These are phyloP conservation scores for Tychaedon coryphoeus DNA, from an alignment of 2,113 vertebrate genomes.

Conservation along the genomic window DNA sequence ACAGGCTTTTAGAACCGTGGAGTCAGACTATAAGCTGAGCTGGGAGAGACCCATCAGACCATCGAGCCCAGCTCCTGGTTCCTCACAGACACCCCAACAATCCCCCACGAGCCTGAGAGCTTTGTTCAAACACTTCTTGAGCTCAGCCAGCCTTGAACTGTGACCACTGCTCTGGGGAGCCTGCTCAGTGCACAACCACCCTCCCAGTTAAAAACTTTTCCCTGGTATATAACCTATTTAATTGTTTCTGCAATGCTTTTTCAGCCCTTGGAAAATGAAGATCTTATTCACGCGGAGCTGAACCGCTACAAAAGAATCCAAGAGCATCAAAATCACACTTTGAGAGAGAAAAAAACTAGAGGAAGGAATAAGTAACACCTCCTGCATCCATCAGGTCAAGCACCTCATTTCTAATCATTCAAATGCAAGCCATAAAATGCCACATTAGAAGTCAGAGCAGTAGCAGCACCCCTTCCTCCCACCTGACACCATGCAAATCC, in stretches of 20 bases:
- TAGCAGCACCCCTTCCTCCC: not conserved
- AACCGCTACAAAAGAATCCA: not conserved
- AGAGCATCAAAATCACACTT: not conserved
- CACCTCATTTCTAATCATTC: not conserved
- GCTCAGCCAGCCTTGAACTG: not conserved
- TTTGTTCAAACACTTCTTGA: accelerated
- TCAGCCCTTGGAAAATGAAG: not conserved
- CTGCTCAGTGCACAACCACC: not conserved
- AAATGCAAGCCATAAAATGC: not conserved
- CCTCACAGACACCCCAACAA: not conserved
- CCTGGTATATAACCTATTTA: not conserved
- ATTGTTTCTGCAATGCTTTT: not conserved
- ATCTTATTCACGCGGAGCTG: not conserved
- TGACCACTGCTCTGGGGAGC: not conserved
- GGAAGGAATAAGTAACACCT: not conserved
- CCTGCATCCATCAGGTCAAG: not conserved
- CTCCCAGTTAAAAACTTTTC: not conserved
- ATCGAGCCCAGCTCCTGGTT: accelerated
- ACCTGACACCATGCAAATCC: not conserved
- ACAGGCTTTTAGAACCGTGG: not conserved
- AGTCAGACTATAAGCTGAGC: not conserved
- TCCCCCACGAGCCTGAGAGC: not conserved
- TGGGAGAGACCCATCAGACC: not conserved
- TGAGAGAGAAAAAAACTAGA: not conserved
- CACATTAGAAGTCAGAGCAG: not conserved